These are phyloP conservation scores for Premnoplex brunnescens DNA, from an alignment of 2,797 vertebrate species.

Conservation along the genomic window DNA sequence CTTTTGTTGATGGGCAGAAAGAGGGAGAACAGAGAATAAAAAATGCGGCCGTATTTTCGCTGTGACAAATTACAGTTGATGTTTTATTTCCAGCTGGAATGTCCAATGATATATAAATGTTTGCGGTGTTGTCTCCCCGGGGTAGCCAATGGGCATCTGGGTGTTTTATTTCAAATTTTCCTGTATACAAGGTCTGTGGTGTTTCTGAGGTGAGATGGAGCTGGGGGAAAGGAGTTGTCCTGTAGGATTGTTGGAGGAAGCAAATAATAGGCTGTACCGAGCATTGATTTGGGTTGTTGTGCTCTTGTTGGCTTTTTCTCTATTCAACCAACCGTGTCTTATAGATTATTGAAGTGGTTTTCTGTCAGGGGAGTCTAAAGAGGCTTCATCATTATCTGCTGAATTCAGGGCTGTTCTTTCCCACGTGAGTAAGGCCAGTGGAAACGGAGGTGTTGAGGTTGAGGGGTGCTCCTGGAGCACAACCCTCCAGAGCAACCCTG, in stretches of 20 bases:
- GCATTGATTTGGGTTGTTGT: background rate
- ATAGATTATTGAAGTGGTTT: slow-evolving; percentile 9
- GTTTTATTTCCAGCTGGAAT: background rate
- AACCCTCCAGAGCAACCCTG: background rate
- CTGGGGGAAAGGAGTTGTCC: background rate
- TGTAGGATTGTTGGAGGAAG: background rate
- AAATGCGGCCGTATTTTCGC: background rate
- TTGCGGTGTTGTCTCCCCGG: background rate
- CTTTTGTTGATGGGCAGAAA: background rate
- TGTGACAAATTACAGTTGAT: background rate
- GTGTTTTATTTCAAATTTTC: background rate
- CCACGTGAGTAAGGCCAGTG: background rate
- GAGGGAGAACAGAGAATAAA: background rate
- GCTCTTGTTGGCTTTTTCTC: background rate
- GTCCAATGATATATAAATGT: background rate
- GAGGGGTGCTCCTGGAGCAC: background rate
- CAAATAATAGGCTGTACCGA: background rate
- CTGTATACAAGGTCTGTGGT: background rate
- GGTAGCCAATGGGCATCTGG: background rate
- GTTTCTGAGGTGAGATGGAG: background rate
- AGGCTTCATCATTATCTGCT: background rate
- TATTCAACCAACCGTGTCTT: background rate
- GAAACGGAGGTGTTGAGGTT: accelerated
- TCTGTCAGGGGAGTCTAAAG: background rate
- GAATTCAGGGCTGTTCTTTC: background rate